Conservation (phyloP, 1,140 invertebrate genomes). For the Acyrthosiphon pisum region DNA sequence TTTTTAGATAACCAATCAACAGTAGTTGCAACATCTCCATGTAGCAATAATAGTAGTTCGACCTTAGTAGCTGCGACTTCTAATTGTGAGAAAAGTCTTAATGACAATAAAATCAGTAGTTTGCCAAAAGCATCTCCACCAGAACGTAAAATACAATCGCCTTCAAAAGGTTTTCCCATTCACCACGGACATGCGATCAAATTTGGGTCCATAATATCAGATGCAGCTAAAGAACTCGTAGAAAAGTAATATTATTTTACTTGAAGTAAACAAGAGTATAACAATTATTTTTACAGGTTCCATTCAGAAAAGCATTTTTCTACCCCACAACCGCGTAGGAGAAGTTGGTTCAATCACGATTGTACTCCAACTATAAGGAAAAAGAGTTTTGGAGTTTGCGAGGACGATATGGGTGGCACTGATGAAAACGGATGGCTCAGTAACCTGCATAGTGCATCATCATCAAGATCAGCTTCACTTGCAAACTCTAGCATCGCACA, state of each 20-base stretch:
- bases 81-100: conserved; percentile 35
- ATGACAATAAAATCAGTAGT: neutral
- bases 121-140: conserved; percentile 29
- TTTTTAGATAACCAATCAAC: conserved; percentile 47
- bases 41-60: conserved; percentile 51
- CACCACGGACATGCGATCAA: conserved; percentile 52
- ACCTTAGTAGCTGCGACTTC: conserved; percentile 43
- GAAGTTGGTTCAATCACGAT: conserved; percentile 52
- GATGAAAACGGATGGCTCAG: conserved; percentile 51
- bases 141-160: conserved; percentile 51
- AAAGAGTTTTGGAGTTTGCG: conserved; percentile 45
- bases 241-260: conserved; percentile 41
- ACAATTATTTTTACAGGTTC: conserved; percentile 27
- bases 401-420: conserved; percentile 24
- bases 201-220: conserved; percentile 46
- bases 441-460: conserved; percentile 47
- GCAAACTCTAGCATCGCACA: conserved; percentile 51
- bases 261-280: neutral
- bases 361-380: conserved; percentile 37
- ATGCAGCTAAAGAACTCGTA: conserved; percentile 48
- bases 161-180: conserved; percentile 46
- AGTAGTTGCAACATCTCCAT: conserved; percentile 40
- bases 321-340: conserved; percentile 32
- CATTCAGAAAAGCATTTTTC: conserved; percentile 51
- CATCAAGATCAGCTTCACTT: conserved; percentile 48